Percentiles rank a stretch among this genome's conserved stretches.
These are phyloP conservation scores for Lymantria dispar DNA, from an alignment of 2,888 invertebrate species.

Conservation along the genomic window DNA sequence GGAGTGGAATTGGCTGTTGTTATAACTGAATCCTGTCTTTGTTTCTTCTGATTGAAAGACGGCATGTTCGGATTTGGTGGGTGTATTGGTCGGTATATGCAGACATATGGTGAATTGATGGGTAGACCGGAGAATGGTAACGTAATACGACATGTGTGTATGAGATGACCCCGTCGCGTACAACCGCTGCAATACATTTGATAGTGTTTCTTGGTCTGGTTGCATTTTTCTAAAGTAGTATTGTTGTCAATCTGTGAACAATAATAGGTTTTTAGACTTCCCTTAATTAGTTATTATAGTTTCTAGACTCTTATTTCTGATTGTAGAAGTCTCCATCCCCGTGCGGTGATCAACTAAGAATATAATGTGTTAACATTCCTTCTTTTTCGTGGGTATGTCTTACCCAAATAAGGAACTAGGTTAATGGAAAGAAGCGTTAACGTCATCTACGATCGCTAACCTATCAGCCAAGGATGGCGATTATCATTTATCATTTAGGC, in stretches of 20 bases:
- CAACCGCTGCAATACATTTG: conserved; percentile 82
- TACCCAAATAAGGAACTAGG: too few relatives aligned
- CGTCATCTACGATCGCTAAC: too few relatives aligned
- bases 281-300: too few relatives aligned
- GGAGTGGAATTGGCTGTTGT: conserved; percentile 14
- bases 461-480: too few relatives aligned
- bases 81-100: conserved; percentile 54
- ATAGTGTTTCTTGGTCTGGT: conserved; percentile 48
- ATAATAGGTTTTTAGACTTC: not conserved
- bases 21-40: conserved; percentile 27
- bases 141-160: conserved; percentile 61
- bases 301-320: too few relatives aligned
- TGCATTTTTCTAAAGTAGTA: conserved; percentile 53
- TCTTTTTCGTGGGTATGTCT: too few relatives aligned
- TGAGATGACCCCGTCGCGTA: conserved; percentile 77
- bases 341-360: too few relatives aligned
- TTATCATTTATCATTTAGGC: too few relatives aligned
- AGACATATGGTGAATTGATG: conserved; percentile 65
- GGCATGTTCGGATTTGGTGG: conserved; percentile 10
- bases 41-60: conserved; percentile 13
- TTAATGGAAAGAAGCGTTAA: too few relatives aligned
- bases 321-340: too few relatives aligned
- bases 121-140: conserved; percentile 67
- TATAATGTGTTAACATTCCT: too few relatives aligned
- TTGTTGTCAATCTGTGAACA: conserved; percentile 69